phyloP scores from a whole-genome alignment of 2,888 invertebrate genomes.

The Lingula anatina region DNA sequence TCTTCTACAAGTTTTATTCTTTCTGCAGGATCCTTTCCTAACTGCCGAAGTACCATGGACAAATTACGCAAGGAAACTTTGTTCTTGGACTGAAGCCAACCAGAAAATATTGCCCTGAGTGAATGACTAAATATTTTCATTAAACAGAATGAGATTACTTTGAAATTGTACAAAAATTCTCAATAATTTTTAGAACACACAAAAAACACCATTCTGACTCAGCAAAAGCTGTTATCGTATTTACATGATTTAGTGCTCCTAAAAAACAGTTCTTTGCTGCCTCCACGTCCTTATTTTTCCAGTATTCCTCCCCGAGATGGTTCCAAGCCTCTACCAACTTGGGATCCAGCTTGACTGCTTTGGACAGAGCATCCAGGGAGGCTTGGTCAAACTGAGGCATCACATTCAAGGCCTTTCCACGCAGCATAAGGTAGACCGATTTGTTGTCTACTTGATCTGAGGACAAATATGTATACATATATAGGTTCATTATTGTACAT shows the following conservation, averaged over 20 bases:
- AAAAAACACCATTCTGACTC: too few species aligned
- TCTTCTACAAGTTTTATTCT: conserved; percentile 62
- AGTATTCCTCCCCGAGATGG: conserved; percentile 81
- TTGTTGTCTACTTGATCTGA: conserved; percentile 38
- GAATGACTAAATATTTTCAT: too few species aligned
- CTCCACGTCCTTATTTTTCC: conserved; percentile 76
- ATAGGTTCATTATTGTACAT: too few species aligned
- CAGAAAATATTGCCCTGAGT: too few species aligned
- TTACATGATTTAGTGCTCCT: conserved; percentile 58
- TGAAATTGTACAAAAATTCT: too few species aligned
- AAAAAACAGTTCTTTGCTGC: conserved; percentile 80
- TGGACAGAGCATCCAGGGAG: conserved; percentile 71
- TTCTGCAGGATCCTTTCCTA: conserved; percentile 51
- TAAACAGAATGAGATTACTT: too few species aligned
- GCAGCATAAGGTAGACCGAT: conserved; percentile 59
- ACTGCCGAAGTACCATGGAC: conserved; percentile 74
- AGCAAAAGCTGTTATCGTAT: too few species aligned
- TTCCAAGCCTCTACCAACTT: conserved; percentile 80
- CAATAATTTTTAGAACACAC: too few species aligned
- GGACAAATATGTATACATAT: conserved; percentile 7
- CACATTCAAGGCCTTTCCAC: conserved; percentile 69
- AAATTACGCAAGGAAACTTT: conserved; percentile 72
- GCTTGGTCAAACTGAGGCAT: conserved; percentile 63
- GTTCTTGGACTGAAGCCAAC: conserved; percentile 62
- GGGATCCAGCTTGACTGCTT: conserved; percentile 79